Base-by-base conservation (phyloP, 2,797 vertebrate genomes). In the Diplodus sargus region DNA sequence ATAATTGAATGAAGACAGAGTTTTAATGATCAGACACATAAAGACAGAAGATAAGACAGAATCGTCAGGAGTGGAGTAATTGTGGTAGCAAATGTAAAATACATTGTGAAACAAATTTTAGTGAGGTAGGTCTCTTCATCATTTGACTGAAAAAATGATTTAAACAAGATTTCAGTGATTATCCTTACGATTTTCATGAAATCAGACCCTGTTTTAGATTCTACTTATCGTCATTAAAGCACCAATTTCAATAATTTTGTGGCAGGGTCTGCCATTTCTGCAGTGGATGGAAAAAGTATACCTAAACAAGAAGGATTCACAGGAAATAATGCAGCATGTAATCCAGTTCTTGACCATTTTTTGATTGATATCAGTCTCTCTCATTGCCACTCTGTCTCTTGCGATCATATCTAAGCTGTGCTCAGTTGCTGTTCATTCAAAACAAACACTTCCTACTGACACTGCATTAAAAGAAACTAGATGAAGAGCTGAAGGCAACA, bases 1-100 rank as follows among this genome's bases (percentile, higher is more conserved):
- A 16, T 15, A 48, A 79, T 34, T 72, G 20, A 65, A 54, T 57
- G 12, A 58, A 62, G 43, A 48, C 13, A 17, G 30, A 23, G 23
- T 10, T 7, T 20, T 39, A 3, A 39, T 20, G 6, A n/a, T 64
- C n/a, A 60, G 28, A 22, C 7, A 42, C 4, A 9, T 57, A 30
- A 30, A 56, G 34, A 54, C 42, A 5, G 13, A 7, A 34, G 30
- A 25, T 25, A 34, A 23, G 34, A 57, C 14, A 16, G 23, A 2
- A 72, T 22, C 2, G 5, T 18, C 42, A 1, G 0, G 14, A 70
- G 28, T 15, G 2, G 18, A 3, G 39, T 5, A 3, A n/a, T 15
- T 13, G 30, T 12, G 15, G 10, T 17, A 30, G 20, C 25, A 42
- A 16, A 28, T 23, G 34, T 1, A 28, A 48, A 42, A n/a, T 18